Base-by-base conservation (phyloP, 2,888 invertebrate genomes). In the Athrips mouffetella region DNA sequence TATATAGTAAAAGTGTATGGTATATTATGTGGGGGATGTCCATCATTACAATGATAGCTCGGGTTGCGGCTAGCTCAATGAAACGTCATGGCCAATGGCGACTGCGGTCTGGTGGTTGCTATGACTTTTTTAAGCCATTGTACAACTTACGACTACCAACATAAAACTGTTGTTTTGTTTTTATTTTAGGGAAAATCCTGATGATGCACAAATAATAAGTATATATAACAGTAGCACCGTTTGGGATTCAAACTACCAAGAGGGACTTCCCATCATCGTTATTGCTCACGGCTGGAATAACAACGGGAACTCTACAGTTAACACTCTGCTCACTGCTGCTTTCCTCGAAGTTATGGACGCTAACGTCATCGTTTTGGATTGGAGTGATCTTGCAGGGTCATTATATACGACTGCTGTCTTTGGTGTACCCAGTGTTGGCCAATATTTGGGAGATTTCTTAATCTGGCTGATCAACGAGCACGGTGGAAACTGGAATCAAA, bases 281-380 rank as follows among this genome's bases (percentile, higher is more conserved):
- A 60, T 83, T 29, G 74, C 76, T 7, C 84, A 84, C 48, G 83
- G 84, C 15, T 83, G 81, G 81, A 76, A 73, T 53, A 70, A 69
- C 55, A 63, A 76, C 29, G 76, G 77, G 27, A 65, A 69, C 50
- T 62, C 71, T 5, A 57, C 40, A 0, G 60, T 79, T 51, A 80
- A 77, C 53, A 61, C 65, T 0, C 42, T 54, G 2, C 63, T 80
- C 40, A 75, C 63, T 7, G 53, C 65, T 11, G 77, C 82, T 7
- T 75, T 76, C 58, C 65, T 85, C 3, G 68, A 62, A 0, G 62
- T 59, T 1, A 64, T 62, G 21, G 81, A 88, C 42, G 59, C 58
- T 7, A 87, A 87, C 47, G 79, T 87, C 1, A 80, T 87, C 10
- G 76, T 85, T 2, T 70, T 88, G 0, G 88, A 88, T 57, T 88